Conservation (phyloP, 2,113 vertebrate species). For the Rhizomys pruinosus region DNA sequence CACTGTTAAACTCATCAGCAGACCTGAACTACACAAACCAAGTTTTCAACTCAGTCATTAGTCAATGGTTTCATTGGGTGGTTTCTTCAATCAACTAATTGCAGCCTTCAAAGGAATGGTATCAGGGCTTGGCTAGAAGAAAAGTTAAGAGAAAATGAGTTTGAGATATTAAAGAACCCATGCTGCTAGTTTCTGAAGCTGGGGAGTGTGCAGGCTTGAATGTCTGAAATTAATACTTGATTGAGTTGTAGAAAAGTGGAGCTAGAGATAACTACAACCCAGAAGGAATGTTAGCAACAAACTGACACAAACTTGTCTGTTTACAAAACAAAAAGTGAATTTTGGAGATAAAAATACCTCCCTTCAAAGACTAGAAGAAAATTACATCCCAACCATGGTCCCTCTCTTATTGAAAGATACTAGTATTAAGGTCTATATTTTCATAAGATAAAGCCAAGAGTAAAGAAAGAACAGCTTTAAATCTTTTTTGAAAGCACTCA, state of each 20-base stretch:
- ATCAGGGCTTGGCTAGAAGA: constrained; percentile 23
- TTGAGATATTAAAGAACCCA: constrained; percentile 44
- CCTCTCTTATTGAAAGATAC: neutral
- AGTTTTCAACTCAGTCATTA: constrained; percentile 59
- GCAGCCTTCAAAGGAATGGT: constrained; percentile 61
- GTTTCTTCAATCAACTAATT: constrained; percentile 65
- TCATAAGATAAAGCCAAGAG: neutral
- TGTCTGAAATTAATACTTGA: constrained; percentile 4
- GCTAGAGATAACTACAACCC: neutral
- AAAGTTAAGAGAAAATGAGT: constrained; percentile 56
- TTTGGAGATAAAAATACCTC: neutral
- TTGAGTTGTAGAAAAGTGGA: neutral
- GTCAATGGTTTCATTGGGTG: constrained; percentile 49
- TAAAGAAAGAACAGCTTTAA: neutral
- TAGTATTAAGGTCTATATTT: neutral
- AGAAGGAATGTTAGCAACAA: neutral
- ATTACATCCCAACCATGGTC: neutral
- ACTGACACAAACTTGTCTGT: neutral
- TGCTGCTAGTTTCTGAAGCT: neutral
- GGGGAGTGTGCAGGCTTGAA: neutral
- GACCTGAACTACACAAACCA: constrained; percentile 26
- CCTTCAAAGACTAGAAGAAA: neutral
- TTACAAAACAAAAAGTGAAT: neutral
- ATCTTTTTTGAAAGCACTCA: neutral
- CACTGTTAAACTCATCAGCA: constrained; percentile 55